phyloP scores from a whole-genome alignment of 2,797 vertebrate genomes.

The Nyctibius grandis region DNA sequence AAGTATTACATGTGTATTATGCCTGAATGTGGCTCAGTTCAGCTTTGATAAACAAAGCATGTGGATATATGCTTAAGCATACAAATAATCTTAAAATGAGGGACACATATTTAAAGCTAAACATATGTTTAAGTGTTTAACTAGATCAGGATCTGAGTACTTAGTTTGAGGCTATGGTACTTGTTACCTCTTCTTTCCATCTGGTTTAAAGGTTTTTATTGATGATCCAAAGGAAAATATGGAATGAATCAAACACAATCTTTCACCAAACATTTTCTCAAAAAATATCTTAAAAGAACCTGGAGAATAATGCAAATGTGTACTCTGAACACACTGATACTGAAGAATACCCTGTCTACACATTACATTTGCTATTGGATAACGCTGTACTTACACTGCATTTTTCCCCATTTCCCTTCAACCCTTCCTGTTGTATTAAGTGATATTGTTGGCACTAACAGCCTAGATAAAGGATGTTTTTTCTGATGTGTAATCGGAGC shows the following conservation, averaged over 20 bases:
- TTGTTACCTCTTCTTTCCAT: background rate
- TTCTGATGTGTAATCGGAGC: constrained; percentile 45
- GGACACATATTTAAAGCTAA: constrained; percentile 4
- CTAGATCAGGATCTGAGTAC: background rate
- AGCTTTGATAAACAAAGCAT: background rate
- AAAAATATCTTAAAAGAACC: constrained; percentile 12
- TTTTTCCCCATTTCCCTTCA: constrained; percentile 48
- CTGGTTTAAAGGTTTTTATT: constrained; percentile 10
- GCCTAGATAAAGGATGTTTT: constrained; percentile 62
- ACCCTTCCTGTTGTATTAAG: constrained; percentile 54
- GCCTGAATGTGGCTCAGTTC: background rate
- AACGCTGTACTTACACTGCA: background rate
- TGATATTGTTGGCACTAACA: constrained; percentile 55
- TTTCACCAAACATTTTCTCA: background rate
- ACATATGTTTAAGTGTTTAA: background rate
- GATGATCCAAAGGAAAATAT: background rate
- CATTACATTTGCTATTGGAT: constrained; percentile 6
- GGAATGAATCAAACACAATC: background rate
- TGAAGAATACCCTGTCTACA: constrained; percentile 1
- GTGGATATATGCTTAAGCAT: background rate
- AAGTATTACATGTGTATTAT: background rate
- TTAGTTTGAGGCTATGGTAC: background rate
- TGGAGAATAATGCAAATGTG: background rate
- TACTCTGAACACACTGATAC: background rate
- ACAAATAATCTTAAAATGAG: background rate